Evolutionary conservation across 2,113 vertebrate species (phyloP).

Genomic region (Notiomystis cincta): DNA sequence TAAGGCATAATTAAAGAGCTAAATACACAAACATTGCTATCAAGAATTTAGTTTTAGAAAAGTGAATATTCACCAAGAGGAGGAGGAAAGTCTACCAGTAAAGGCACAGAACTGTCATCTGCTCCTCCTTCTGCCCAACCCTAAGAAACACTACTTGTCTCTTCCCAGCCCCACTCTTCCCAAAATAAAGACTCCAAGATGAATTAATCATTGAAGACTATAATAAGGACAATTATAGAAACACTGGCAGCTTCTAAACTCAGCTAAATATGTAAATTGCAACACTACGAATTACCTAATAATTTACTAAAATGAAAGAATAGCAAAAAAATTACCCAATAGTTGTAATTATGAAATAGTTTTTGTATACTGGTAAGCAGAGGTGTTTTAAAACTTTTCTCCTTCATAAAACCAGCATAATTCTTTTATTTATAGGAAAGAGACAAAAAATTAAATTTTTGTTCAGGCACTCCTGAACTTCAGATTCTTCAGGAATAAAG

Average conservation of each 20-base stretch:
- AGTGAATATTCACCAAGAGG: not conserved
- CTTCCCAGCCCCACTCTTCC: accelerated
- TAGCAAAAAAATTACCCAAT: not conserved
- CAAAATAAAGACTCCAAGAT: not conserved
- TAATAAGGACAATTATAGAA: not conserved
- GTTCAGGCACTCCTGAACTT: not conserved
- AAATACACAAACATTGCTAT: not conserved
- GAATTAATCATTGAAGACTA: not conserved
- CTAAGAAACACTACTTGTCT: accelerated
- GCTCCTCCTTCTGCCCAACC: accelerated
- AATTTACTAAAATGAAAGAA: not conserved
- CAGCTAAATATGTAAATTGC: not conserved
- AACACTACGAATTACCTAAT: not conserved
- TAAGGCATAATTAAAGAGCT: not conserved
- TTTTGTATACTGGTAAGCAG: not conserved
- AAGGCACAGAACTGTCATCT: not conserved
- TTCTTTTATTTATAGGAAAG: not conserved
- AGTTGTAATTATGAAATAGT: not conserved
- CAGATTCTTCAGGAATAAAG: not conserved
- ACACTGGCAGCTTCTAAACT: not conserved
- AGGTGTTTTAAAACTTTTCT: not conserved
- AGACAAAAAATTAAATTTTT: not conserved
- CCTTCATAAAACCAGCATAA: not conserved
- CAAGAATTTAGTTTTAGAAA: not conserved
- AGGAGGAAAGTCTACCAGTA: not conserved